These are phyloP conservation scores for Paramuricea clavata DNA, from an alignment of 92 coral and sea anemone species.

Conservation along the genomic window DNA sequence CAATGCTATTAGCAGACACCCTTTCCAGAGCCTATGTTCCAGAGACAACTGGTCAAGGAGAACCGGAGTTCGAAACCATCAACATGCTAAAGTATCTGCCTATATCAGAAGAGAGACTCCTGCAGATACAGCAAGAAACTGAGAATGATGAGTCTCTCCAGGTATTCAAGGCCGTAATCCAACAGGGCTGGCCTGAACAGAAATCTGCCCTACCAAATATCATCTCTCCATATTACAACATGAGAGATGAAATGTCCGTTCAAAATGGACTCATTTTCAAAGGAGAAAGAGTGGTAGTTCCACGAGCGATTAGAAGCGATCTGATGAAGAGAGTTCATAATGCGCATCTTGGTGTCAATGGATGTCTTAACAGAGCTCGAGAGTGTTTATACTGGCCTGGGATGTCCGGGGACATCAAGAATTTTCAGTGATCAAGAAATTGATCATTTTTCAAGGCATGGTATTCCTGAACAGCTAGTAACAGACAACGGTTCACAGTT, in stretches of 20 bases:
- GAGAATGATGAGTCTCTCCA: too few species aligned
- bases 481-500: constrained; percentile 69
- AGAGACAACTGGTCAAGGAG: too few species aligned
- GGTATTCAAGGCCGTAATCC: too few species aligned
- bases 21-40: constrained; percentile 24
- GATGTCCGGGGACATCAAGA: constrained; percentile 66
- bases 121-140: too few species aligned
- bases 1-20: constrained; percentile 7
- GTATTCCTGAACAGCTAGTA: constrained; percentile 20
- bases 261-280: too few species aligned
- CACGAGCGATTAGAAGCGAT: constrained; percentile 32
- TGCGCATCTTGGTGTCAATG: constrained; percentile 62
- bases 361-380: constrained; percentile 63
- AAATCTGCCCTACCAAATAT: constrained; percentile 31
- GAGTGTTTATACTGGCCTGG: too few species aligned
- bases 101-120: too few species aligned
- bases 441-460: constrained; percentile 37
- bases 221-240: too few species aligned
- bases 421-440: constrained; percentile 43
- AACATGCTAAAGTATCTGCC: neutral
- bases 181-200: too few species aligned
- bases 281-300: constrained; percentile 64
- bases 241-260: too few species aligned
- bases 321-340: constrained; percentile 52
- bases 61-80: too few species aligned